Base-by-base conservation (phyloP, 2,113 vertebrate species). In the Labeo rohita region DNA sequence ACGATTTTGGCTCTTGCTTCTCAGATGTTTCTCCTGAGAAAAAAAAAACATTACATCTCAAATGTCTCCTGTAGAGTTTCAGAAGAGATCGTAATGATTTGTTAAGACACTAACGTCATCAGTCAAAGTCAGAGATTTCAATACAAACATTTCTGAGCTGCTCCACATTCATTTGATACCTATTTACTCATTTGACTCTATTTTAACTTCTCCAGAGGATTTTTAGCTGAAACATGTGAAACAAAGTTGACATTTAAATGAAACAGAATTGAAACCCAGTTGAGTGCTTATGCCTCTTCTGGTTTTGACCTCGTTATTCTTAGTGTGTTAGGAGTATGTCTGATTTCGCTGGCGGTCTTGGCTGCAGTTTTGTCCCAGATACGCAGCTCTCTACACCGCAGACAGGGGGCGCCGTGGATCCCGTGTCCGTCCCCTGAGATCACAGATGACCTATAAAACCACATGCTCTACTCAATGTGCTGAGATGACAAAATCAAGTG, bases 371-470 rank as follows among this genome's bases (percentile, higher is more conserved):
- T 70, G 76, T 86, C 84, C 81, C 66, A 75, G 63, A 80, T 86
- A n/a, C 2, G 79, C 28, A 36, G 13, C 6, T 11, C 76, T 72
- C 49, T 59, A 47, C 63, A 18, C 36, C 3, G 0, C 88, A 78
- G 84, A 61, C 49, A 87, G 88, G 50, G 68, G 85, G 82, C 83
- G 68, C 80, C 77, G 84, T 78, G 72, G 61, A 47, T 34, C 70
- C 79, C 73, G 84, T 43, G 3, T 15, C 12, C 12, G 47, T 43
- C 49, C 49, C 74, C 45, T 65, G 54, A 73, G 76, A 84, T 89
- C 76, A 82, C 21, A 21, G 59, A 80, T 90, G 87, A 87, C 86
- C 84, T 75, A 89, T 80, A 85, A 88, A 89, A 84, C 77, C 89
- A 89, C 84, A 86, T 73, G 84, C 68, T 84, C 81, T 85, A 21